Evolutionary conservation across 2,113 vertebrate genomes (phyloP).

Genomic region (Fulmarus glacialis): DNA sequence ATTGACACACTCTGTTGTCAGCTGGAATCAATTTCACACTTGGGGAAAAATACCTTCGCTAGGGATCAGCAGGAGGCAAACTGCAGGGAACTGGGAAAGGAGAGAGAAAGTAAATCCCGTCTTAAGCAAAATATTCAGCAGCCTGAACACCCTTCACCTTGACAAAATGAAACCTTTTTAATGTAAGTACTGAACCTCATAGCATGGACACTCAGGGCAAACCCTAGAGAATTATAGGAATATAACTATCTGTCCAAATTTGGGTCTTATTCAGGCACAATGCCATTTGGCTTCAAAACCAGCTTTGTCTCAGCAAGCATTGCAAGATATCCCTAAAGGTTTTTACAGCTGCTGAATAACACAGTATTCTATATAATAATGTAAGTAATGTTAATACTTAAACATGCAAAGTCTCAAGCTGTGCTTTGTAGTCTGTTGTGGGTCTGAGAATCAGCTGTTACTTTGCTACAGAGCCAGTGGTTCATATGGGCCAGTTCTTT

Average conservation of each 20-base stretch:
- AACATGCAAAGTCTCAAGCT: not conserved
- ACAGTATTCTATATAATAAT: not conserved
- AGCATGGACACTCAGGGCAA: not conserved
- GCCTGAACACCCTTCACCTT: not conserved
- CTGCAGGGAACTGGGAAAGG: not conserved
- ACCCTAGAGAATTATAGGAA: not conserved
- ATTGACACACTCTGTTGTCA: slow-evolving; percentile 62
- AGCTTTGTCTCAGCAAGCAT: slow-evolving; percentile 1
- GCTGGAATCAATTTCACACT: slow-evolving; percentile 66
- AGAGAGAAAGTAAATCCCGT: slow-evolving; percentile 12
- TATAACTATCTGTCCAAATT: not conserved
- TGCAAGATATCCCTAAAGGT: not conserved
- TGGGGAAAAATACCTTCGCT: slow-evolving; percentile 42
- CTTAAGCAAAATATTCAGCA: slow-evolving; percentile 43
- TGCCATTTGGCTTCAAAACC: not conserved
- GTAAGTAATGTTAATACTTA: not conserved
- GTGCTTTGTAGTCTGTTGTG: not conserved
- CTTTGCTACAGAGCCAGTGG: not conserved
- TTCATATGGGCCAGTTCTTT: not conserved
- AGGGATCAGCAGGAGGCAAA: slow-evolving; percentile 36
- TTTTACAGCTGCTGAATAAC: not conserved
- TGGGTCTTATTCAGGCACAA: not conserved
- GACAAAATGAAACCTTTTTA: slow-evolving; percentile 4
- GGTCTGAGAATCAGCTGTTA: not conserved
- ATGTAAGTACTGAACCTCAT: not conserved